phyloP scores from a whole-genome alignment of 2,113 vertebrate species.

The Gallinago paraguaiae region DNA sequence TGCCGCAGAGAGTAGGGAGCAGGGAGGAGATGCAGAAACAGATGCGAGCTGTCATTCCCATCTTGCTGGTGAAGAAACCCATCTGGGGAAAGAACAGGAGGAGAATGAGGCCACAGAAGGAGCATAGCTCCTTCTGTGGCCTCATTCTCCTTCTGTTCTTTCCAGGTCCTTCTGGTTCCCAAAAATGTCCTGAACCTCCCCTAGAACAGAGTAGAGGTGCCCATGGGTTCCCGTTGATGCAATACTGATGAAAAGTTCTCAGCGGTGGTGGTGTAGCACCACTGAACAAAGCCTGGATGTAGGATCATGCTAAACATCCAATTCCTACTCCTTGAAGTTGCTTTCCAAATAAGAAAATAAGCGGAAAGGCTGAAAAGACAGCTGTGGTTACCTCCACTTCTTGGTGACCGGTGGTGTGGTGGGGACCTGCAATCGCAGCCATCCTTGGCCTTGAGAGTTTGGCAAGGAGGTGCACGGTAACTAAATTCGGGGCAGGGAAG shows the following conservation, averaged over 20 bases:
- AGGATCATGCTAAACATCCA: not conserved
- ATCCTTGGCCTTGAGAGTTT: not conserved
- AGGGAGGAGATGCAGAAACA: not conserved
- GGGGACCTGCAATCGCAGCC: not conserved
- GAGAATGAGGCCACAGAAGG: slow-evolving; percentile 38
- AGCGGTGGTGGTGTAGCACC: not conserved
- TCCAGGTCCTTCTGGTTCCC: not conserved
- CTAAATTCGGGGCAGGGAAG: not conserved
- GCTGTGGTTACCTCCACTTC: not conserved
- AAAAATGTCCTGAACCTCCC: not conserved
- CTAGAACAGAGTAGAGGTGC: not conserved
- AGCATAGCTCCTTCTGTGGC: not conserved
- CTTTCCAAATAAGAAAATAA: not conserved
- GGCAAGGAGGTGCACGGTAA: not conserved
- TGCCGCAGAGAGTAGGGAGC: not conserved
- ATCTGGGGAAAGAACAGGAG: slow-evolving; percentile 32
- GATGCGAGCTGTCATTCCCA: slow-evolving; percentile 24
- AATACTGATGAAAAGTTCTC: rapidly evolving
- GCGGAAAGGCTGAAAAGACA: not conserved
- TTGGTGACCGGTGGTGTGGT: rapidly evolving
- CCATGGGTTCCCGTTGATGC: not conserved
- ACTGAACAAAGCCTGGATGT: not conserved
- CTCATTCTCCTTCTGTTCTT: not conserved
- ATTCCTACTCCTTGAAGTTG: not conserved
- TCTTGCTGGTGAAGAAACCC: not conserved